A percentile compares a stretch with the other conserved stretches of the same genome.
Conservation (phyloP, 2,888 invertebrate species). For the Chrysolina haemoptera region DNA sequence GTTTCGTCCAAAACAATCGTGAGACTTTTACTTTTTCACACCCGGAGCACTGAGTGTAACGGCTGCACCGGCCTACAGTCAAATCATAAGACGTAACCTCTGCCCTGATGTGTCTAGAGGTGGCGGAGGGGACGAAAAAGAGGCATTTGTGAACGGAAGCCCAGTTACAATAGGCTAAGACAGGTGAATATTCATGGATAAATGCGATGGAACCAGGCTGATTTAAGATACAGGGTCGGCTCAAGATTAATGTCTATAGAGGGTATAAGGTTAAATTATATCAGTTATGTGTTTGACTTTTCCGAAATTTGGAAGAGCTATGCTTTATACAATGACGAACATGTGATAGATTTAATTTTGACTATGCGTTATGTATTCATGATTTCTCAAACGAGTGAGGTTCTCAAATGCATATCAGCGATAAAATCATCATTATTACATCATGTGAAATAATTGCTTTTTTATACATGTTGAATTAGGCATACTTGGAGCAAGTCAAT, state of each 20-base stretch:
- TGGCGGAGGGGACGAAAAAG: constrained; percentile 34
- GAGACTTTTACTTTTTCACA: constrained; percentile 62
- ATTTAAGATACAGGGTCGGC: not conserved
- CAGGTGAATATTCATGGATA: constrained; percentile 63
- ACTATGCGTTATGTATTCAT: no score
- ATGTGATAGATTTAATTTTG: no score
- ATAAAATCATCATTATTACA: no score
- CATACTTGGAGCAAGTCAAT: no score
- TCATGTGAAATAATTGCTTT: no score
- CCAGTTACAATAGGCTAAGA: constrained; percentile 59
- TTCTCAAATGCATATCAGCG: no score
- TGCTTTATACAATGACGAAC: no score
- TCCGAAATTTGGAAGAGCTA: no score
- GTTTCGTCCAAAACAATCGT: constrained; percentile 58
- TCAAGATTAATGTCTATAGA: not conserved
- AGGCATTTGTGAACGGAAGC: constrained; percentile 64
- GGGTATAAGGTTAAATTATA: no score
- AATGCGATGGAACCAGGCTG: constrained; percentile 28
- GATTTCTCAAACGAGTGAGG: no score
- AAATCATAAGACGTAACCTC: constrained; percentile 57
- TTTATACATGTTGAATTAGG: no score
- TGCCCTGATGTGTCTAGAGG: constrained; percentile 53
- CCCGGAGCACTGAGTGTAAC: constrained; percentile 62
- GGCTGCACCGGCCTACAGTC: constrained; percentile 47
- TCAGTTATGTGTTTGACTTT: not conserved